phyloP scores from a whole-genome alignment of 2,888 invertebrate genomes.

The Liposcelis brunnea region DNA sequence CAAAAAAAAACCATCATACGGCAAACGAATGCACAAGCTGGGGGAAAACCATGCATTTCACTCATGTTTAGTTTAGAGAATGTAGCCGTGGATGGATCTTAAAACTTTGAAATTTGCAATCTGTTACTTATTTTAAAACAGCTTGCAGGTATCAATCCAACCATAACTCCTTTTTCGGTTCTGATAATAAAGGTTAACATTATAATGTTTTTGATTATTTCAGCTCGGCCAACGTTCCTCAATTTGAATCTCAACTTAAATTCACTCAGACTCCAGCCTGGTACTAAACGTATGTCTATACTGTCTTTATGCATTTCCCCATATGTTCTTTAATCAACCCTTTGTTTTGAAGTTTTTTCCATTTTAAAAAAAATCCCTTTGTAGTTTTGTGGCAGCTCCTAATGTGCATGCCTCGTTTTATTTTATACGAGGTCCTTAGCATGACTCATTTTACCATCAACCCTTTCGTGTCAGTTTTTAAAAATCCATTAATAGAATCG shows the following conservation, averaged over 20 bases:
- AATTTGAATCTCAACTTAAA: slow-evolving; percentile 92
- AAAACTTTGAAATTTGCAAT: slow-evolving; percentile 18
- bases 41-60: too few species aligned
- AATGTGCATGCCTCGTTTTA: slow-evolving; percentile 8
- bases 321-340: slow-evolving; percentile 7
- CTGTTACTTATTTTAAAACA: slow-evolving; percentile 23
- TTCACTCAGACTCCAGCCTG: slow-evolving; percentile 68
- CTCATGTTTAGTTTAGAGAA: too few species aligned
- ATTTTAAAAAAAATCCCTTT: neutral
- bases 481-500: too few species aligned
- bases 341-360: slow-evolving; percentile 6
- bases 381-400: neutral
- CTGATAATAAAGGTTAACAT: slow-evolving; percentile 12
- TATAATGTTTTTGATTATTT: slow-evolving; percentile 28
- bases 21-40: too few species aligned
- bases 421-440: slow-evolving; percentile 4
- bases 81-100: neutral
- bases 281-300: slow-evolving; percentile 63
- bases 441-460: neutral
- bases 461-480: neutral
- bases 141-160: too few species aligned
- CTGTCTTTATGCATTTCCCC: neutral
- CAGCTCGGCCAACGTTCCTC: slow-evolving; percentile 97
- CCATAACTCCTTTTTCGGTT: too few species aligned
- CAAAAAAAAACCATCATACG: too few species aligned